Evolutionary conservation across 2,113 vertebrate species (phyloP), one percentile per base, ranked within the genome.

Genomic region (Ascaphus truei): DNA sequence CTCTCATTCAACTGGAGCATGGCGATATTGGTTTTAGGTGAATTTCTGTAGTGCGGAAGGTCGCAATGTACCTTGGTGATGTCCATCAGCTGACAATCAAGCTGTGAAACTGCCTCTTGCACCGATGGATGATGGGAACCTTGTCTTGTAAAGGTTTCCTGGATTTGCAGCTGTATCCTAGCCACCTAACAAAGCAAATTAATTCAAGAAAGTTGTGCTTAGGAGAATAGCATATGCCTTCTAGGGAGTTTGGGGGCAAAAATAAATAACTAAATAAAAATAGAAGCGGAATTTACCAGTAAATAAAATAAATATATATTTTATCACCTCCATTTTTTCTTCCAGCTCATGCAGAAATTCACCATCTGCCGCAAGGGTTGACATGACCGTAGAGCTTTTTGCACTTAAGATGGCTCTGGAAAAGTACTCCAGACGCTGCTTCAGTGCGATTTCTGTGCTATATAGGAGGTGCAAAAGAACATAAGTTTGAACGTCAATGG

Each of bases 281-380:
- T n/a, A n/a, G n/a, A n/a, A n/a, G n/a, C n/a, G n/a, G n/a, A n/a
- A n/a, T n/a, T n/a, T n/a, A n/a, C n/a, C n/a, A n/a, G n/a, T n/a
- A n/a, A 13, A 4, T 9, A 33, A 23, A 7, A 63, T 5, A 37
- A 18, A 16, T 9, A 27, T 2, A 41, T 8, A n/a, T 5, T 7
- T 34, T 4, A 62, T 78, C 82, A 97, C 96, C 90, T 98, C 96
- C 96, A 98, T 98, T 81, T 96, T 98, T 72, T 98, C 96, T 76
- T 98, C 95, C 53, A 99, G 81, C 72, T 98, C 95, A 48, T 98
- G 95, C 13, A 99, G 88, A 72, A 99, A 99, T 86, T 99, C 96
- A 20, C 97, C 97, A 22, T 98, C 93, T 4, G 96, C 91, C 22
- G 93, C 93, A 78, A 94, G 88, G 3, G 93, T 90, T 0, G 93